Evolutionary conservation across 2,888 invertebrate genomes (phyloP), one percentile per base, ranked within the genome.

Genomic region (Euclidia mi): DNA sequence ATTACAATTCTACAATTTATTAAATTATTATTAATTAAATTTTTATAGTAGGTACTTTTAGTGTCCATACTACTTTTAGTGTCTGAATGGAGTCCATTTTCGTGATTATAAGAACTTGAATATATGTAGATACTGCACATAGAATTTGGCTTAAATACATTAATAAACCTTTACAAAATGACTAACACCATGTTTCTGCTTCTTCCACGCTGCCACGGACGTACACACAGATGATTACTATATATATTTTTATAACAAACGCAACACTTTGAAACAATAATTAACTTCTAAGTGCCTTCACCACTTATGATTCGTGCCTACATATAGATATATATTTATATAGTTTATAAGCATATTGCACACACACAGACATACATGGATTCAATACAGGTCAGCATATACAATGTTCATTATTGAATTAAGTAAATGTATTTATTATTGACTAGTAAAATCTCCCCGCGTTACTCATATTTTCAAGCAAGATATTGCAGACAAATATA

Each of bases 201-300:
- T 65, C 60, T 90, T 90, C 58, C 92, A 92, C 85, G 93, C 93
- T 69, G 87, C 91, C 73, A 56, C 56, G 48, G 91, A 91, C 62
- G 17, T 29, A 56, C 50, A 53, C 63, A 71, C 75, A 89, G 89
- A 90, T 88, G 82, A 87, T 73, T 74, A 46, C 37, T 43, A 48
- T 60, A 48, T 47, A 62, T 65, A 70, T 56, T 67, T 62, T 66
- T 67, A 64, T 50, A 77, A 53, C 28, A 29, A 6, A 9, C 25
- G 6, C 28, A 10, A 37, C 1, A 64, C 55, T n/a, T n/a, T n/a
- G n/a, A 66, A 74, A 57, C 59, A 20, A 55, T 31, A 46, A 51
- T 41, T 34, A 48, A 71, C 64, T 56, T n/a, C n/a, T 38, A 59
- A 51, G 76, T 72, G 76, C 72, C 72, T 72, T 56, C 31, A 14